Evolutionary conservation across 1,140 invertebrate species (phyloP), one percentile per base, ranked within the genome.

Genomic region (Drosophila busckii): DNA sequence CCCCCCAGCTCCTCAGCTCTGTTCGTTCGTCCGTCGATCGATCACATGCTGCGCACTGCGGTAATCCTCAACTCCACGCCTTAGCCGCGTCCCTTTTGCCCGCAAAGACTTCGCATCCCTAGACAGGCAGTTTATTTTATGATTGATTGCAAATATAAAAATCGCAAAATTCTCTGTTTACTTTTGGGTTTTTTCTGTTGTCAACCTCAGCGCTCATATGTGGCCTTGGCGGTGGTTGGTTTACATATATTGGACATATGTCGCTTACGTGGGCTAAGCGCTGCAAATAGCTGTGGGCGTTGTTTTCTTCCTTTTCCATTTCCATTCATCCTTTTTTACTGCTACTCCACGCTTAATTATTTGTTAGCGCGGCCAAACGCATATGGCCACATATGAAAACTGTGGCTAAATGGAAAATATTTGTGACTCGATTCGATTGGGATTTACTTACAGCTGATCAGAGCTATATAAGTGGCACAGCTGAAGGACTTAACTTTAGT

Each of bases 131-230:
- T 80, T 80, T 80, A 80, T 70, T 82, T 82, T 82, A 82, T 82
- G 75, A 82, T 82, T 82, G 75, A 82, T 82, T 82, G 75, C 76
- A 82, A 82, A 82, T 82, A n/a, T n/a, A 82, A 82, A 82, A 82
- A 82, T 80, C 69, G 75, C 75, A 80, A 80, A 80, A 70, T 82
- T 80, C 52, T 76, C 23, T 80, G 69, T 80, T 82, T 80, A 82
- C 69, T 80, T 80, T 78, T 69, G 29, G 71, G 50, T 66, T 70
- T 63, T 50, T 65, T 56, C 35, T 53, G 37, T 5, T 46, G 20
- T 32, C 45, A 17, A 25, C 22, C 50, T 25, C 34, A 45, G 29
- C 32, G 45, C 22, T 32, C 37, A 41, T 46, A 70, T 54, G 41
- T 78, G 66, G 23, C 13, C 9, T 10, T 4, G 41, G 49, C 40